Evolutionary conservation across 2,888 invertebrate genomes (phyloP).

Genomic region (Tricholauxania praeusta): DNA sequence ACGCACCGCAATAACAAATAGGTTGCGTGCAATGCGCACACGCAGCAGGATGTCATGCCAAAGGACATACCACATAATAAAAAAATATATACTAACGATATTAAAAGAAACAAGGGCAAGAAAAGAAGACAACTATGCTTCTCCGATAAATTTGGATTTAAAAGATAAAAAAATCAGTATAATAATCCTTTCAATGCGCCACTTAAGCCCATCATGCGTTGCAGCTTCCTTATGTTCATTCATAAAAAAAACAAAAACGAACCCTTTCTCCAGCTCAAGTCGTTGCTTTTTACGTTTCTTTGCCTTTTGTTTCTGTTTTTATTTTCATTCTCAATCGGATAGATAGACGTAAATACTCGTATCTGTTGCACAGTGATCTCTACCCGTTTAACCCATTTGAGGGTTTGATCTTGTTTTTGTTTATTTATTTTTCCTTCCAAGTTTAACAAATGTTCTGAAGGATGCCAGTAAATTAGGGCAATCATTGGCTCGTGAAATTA

Average conservation of each 20-base stretch:
- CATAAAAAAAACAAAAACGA: slow-evolving; percentile 21
- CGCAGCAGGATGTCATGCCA: slow-evolving; percentile 53
- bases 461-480: slow-evolving; percentile 55
- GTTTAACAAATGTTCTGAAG: not conserved
- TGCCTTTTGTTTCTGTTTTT: not conserved
- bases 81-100: slow-evolving; percentile 18
- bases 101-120: not conserved
- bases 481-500: slow-evolving; percentile 56
- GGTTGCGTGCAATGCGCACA: slow-evolving; percentile 48
- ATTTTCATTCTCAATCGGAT: slow-evolving; percentile 35
- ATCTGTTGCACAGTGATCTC: slow-evolving; percentile 54
- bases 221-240: slow-evolving; percentile 48
- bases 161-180: slow-evolving; percentile 45
- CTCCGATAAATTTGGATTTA: not conserved
- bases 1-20: slow-evolving; percentile 44
- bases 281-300: not conserved
- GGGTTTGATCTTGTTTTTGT: slow-evolving; percentile 49
- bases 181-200: slow-evolving; percentile 68
- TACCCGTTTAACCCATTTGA: slow-evolving; percentile 58
- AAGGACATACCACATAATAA: slow-evolving; percentile 42
- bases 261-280: not conserved
- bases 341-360: not conserved
- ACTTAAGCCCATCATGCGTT: slow-evolving; percentile 68
- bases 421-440: slow-evolving; percentile 43
- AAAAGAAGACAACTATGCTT: not conserved